Evolutionary conservation across 2,797 vertebrate genomes (phyloP), one percentile per base, ranked within the genome.

Genomic region (Karalla daura): DNA sequence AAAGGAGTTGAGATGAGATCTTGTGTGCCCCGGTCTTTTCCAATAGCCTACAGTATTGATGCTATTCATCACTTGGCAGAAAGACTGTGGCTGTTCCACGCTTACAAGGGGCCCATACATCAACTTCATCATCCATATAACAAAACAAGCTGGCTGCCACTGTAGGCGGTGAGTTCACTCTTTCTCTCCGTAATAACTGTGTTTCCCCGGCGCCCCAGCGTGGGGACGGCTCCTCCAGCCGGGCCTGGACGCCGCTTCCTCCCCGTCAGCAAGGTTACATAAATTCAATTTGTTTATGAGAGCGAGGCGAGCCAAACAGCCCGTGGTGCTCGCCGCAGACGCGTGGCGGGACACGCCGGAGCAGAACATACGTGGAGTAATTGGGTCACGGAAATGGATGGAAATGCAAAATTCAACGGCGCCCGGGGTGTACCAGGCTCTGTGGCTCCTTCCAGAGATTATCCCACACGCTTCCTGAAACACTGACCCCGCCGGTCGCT

Each of bases 61-160:
- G 88, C 91, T 86, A 93, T 95, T 94, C 88, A 93, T 94, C 93
- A 94, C 82, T 55, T 67, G 84, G 76, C 81, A 76, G 85, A 68
- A 70, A 81, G 86, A 88, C 83, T 72, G 75, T 47, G 71, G 82
- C 79, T 80, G 88, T 70, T 88, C 65, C 60, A 81, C 62, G 58
- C 84, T 83, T 86, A 80, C 77, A 78, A 88, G 79, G 50, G 71
- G 32, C 75, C 80, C 86, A 91, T 93, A 91, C 83, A 94, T 94
- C 92, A 94, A 84, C 84, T 85, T 91, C 88, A 76, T 87, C 88
- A 86, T 87, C 89, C 90, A 87, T 87, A 88, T 68, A 77, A 62
- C 84, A 81, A 89, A 85, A 89, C 87, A 84, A 86, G 78, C 75
- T 18, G 78, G 77, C 79, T 78, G 82, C 86, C 82, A 85, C 84